Percentiles rank a stretch among this genome's conserved stretches.
Conservation (phyloP, 2,113 vertebrate species). For the Cynopterus brachyotis region DNA sequence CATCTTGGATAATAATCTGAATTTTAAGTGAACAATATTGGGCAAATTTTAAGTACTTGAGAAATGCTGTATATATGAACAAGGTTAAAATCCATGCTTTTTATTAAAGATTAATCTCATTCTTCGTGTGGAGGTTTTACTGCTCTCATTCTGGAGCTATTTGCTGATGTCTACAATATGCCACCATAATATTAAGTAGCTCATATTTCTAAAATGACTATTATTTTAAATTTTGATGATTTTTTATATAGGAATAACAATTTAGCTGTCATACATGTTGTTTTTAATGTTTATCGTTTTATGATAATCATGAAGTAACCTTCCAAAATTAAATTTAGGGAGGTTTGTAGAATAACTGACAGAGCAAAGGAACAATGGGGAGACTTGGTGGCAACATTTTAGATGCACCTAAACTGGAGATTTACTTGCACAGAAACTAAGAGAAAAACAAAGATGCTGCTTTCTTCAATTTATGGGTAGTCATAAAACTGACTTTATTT, state of each 20-base stretch:
- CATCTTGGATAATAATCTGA: background rate
- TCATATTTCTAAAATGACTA: background rate
- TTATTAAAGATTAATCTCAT: background rate
- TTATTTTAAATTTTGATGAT: background rate
- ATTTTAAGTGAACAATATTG: background rate
- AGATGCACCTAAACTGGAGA: background rate
- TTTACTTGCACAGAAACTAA: background rate
- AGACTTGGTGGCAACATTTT: background rate
- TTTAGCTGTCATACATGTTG: background rate
- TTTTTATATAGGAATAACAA: background rate
- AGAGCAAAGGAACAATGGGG: background rate
- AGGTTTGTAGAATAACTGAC: background rate
- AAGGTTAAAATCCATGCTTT: background rate
- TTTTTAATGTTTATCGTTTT: background rate
- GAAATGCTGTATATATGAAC: background rate
- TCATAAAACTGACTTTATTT: background rate
- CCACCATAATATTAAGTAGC: background rate
- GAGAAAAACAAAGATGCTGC: background rate
- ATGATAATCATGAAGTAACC: background rate
- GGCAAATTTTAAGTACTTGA: background rate
- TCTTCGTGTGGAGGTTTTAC: background rate
- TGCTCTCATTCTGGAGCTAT: background rate
- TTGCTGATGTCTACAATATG: background rate
- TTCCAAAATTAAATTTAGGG: background rate
- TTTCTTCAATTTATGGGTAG: background rate